Evolutionary conservation across 2,113 vertebrate genomes (phyloP).

Genomic region (Podilymbus podiceps): DNA sequence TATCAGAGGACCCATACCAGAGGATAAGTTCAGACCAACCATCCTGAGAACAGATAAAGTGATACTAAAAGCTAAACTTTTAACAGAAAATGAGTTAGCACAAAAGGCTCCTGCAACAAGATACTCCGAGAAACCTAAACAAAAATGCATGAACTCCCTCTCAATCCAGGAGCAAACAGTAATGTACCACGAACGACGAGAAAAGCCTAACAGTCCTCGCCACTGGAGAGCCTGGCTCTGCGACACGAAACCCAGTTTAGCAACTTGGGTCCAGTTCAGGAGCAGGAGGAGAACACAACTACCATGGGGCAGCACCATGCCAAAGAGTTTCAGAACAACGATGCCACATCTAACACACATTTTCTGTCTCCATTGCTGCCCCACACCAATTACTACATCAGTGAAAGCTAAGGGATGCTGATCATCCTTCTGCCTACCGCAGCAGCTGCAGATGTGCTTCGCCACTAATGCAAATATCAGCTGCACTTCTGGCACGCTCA

Average conservation of each 20-base stretch:
- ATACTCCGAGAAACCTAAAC: not conserved
- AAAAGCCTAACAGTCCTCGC: not conserved
- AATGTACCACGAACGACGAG: not conserved
- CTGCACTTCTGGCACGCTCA: rapidly evolving
- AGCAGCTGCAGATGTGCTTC: not conserved
- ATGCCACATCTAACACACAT: rapidly evolving
- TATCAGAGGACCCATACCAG: not conserved
- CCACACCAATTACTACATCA: not conserved
- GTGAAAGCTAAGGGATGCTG: not conserved
- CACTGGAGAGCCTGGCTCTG: not conserved
- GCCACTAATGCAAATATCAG: not conserved
- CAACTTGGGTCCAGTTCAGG: not conserved
- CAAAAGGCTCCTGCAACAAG: not conserved
- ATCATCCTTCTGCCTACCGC: not conserved
- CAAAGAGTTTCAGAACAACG: not conserved
- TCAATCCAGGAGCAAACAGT: not conserved
- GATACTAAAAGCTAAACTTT: not conserved
- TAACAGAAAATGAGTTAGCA: not conserved
- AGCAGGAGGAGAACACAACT: not conserved
- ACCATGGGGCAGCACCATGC: not conserved
- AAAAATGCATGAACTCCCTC: not conserved
- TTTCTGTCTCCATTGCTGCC: not conserved
- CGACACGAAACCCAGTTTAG: not conserved
- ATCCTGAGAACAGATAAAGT: not conserved
- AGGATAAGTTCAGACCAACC: not conserved